Evolutionary conservation across 2,797 vertebrate species (phyloP).

Genomic region (Pteronotus mesoamericanus): DNA sequence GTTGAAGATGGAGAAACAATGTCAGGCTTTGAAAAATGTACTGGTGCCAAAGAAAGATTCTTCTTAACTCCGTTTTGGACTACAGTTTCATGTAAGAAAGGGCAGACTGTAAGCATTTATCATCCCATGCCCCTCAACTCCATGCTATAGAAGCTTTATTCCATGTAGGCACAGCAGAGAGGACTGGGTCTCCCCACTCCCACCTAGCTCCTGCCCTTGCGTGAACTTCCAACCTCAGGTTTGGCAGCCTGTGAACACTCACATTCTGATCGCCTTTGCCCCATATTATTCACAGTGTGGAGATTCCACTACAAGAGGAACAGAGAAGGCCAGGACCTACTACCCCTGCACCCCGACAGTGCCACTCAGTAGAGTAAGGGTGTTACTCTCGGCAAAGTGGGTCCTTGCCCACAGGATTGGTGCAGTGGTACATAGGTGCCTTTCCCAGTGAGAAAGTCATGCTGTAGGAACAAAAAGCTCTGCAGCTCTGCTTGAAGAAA

Average conservation of each 20-base stretch:
- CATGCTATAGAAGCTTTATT: not conserved
- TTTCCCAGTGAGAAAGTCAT: not conserved
- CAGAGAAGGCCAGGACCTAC: not conserved
- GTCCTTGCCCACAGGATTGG: not conserved
- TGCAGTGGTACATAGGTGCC: too few species aligned
- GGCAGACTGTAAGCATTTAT: not conserved
- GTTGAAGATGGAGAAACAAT: not conserved
- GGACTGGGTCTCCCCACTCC: not conserved
- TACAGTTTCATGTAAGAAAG: not conserved
- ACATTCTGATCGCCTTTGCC: not conserved
- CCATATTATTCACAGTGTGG: not conserved
- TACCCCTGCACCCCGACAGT: fast-evolving
- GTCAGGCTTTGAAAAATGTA: not conserved
- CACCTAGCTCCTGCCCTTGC: not conserved
- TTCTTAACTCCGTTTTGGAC: not conserved
- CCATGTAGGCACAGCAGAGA: not conserved
- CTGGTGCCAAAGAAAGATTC: not conserved
- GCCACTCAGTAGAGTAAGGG: not conserved
- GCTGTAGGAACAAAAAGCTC: not conserved
- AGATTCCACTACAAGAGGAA: not conserved
- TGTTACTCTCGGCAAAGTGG: not conserved
- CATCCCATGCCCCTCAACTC: not conserved
- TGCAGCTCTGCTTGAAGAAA: not conserved
- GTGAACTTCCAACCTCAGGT: not conserved
- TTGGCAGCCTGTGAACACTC: not conserved